Base-by-base conservation (phyloP, 2,888 invertebrate genomes). In the Opisthograptis luteolata region DNA sequence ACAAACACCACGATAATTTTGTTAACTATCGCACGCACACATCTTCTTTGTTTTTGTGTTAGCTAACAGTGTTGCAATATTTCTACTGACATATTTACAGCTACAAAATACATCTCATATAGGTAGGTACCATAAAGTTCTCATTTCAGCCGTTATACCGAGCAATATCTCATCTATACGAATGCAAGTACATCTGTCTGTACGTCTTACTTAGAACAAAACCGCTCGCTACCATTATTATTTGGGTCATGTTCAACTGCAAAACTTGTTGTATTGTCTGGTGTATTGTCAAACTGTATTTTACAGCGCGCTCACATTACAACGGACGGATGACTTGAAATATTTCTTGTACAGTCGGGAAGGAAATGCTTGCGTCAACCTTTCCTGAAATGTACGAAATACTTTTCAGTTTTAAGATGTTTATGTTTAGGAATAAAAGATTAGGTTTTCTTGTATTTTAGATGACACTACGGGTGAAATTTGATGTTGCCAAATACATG, bases 211-310 rank as follows among this genome's bases (percentile, higher is more conserved):
- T 22, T 30, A 10, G 43, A 51, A 56, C 54, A 56, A 54, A 44
- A 32, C 25, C 13, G 42, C 34, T 34, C 30, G 46, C 36, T 35
- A 24, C 30, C 20, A 25, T 42, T 44, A 55, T 27, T 49, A 58
- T 61, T 55, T 58, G 55, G 60, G 60, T 58, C 60, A 61, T 52
- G 56, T 56, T 27, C 47, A 52, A 58, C 58, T 27, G 47, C 54
- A 42, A 28, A 57, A 60, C 58, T 54, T 44, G 60, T 51, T 44
- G 40, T 36, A 48, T 30, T 42, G 32, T 31, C 32, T 32, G n/a
- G n/a, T n/a, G n/a, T n/a, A n/a, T n/a, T n/a, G n/a, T n/a, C n/a
- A 42, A 19, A 32, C 22, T 32, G 28, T 34, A 27, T 39, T 50
- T 49, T 37, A 43, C 37, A 39, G 31, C 43, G 24, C 34, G 43